Evolutionary conservation across 2,113 vertebrate genomes (phyloP), one percentile per base, ranked within the genome.

Genomic region (Ctenodactylus gundi): DNA sequence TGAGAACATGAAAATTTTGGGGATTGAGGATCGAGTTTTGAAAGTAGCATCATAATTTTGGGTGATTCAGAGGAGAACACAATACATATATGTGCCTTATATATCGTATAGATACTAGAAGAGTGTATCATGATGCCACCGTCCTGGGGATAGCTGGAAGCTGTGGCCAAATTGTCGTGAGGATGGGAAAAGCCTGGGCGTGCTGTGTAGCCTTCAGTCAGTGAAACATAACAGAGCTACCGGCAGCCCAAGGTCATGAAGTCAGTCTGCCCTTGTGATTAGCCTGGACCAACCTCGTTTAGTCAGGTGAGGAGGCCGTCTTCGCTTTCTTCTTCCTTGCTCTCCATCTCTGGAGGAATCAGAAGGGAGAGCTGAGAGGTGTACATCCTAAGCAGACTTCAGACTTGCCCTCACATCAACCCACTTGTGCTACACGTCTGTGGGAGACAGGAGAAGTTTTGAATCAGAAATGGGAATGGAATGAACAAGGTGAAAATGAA

Each of bases 241-340:
- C 4, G 0, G 3, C 14, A 3, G 21, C 39, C 23, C 46, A 27
- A 72, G 67, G 27, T 9, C 8, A 2, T 13, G 21, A n/a, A 13
- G 64, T 73, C 18, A 46, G 14, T 31, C 77, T 53, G 21, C n/a
- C 41, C 31, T 21, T 23, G 14, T 23, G 62, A 55, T 34, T 41
- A 36, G 49, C 72, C 65, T 39, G 58, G 41, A 53, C 34, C 51
- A 41, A 0, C 4, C 7, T 75, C 53, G 49, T 20, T 25, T 18
- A 27, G 4, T 75, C 31, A 41, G 7, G 3, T n/a, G 67, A 36
- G 3, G 29, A 70, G 31, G 46, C 21, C 8, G 4, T 46, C 39
- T 60, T 49, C 36, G 8, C 51, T 15, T 12, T 68, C 36, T 11
- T n/a, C 20, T 53, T 55, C 27, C 49, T 58, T 60, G 29, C 29